These are phyloP conservation scores for Esox lucius DNA, from an alignment of 2,797 vertebrate species.

Conservation along the genomic window DNA sequence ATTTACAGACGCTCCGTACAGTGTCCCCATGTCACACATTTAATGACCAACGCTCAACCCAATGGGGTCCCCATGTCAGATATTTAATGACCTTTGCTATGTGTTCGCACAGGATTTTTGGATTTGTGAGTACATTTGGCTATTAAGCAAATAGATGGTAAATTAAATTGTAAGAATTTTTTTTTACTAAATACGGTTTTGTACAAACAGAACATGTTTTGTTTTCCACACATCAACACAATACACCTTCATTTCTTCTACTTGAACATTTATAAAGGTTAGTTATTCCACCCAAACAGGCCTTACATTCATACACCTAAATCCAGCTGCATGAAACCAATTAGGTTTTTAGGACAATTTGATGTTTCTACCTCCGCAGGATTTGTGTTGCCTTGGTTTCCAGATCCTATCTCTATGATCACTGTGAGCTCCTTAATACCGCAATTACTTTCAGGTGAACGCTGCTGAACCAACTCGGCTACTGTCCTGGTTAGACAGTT, in stretches of 20 bases:
- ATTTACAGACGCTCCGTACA: slow-evolving; percentile 21
- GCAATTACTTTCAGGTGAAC: slow-evolving; percentile 41
- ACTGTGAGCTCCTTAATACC: slow-evolving; percentile 44
- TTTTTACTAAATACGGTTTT: background rate
- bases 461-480: slow-evolving; percentile 22
- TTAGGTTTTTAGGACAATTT: slow-evolving; percentile 36
- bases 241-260: too few relatives aligned
- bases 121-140: slow-evolving; percentile 15
- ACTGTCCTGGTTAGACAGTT: slow-evolving; percentile 28
- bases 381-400: slow-evolving; percentile 71
- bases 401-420: slow-evolving; percentile 65
- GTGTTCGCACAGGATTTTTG: background rate
- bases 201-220: background rate
- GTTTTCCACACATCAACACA: background rate
- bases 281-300: background rate
- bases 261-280: too few relatives aligned
- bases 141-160: background rate
- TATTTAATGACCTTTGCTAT: background rate
- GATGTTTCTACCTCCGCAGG: slow-evolving; percentile 35
- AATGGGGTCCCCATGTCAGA: slow-evolving; percentile 39
- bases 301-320: background rate
- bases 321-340: background rate
- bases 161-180: background rate
- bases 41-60: slow-evolving; percentile 43
- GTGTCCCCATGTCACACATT: slow-evolving; percentile 3